Conservation (phyloP, 2,888 invertebrate genomes). For the Amphipyra berbera region DNA sequence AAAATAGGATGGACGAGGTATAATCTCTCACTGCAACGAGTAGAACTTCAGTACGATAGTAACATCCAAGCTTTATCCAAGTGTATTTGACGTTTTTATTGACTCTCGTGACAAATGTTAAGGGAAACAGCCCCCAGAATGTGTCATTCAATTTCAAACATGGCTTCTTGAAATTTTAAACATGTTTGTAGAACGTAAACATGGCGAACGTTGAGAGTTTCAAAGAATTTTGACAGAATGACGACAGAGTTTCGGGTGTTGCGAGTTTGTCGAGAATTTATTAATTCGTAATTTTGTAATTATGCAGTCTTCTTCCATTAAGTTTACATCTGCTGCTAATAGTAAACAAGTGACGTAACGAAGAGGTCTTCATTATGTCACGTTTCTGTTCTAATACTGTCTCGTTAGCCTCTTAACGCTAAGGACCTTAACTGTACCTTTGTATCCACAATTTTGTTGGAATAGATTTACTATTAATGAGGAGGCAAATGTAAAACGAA, state of each 20-base stretch:
- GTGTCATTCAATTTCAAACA: slow-evolving; percentile 37
- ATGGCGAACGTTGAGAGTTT: slow-evolving; percentile 28
- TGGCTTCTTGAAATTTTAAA: slow-evolving; percentile 42
- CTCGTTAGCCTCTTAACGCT: too few species aligned
- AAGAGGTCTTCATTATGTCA: neutral
- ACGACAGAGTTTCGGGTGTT: slow-evolving; percentile 18
- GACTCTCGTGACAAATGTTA: slow-evolving; percentile 16
- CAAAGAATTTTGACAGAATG: slow-evolving; percentile 41
- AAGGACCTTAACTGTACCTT: too few species aligned
- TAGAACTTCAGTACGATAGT: neutral
- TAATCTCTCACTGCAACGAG: too few species aligned
- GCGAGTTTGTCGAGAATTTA: slow-evolving; percentile 36
- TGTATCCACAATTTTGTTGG: too few species aligned
- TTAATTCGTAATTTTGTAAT: slow-evolving; percentile 30
- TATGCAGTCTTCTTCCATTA: slow-evolving; percentile 12
- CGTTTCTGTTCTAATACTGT: too few species aligned
- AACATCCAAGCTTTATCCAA: neutral
- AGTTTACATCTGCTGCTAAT: neutral
- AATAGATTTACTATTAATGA: too few species aligned
- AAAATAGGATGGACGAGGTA: too few species aligned
- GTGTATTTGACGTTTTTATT: slow-evolving; percentile 20
- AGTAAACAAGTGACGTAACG: too few species aligned
- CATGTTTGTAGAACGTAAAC: slow-evolving; percentile 41
- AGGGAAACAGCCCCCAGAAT: slow-evolving; percentile 18
- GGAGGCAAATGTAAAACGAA: too few species aligned